Evolutionary conservation across 2,888 invertebrate genomes (phyloP), one percentile per base, ranked within the genome.

Genomic region (Nomada ferruginata): DNA sequence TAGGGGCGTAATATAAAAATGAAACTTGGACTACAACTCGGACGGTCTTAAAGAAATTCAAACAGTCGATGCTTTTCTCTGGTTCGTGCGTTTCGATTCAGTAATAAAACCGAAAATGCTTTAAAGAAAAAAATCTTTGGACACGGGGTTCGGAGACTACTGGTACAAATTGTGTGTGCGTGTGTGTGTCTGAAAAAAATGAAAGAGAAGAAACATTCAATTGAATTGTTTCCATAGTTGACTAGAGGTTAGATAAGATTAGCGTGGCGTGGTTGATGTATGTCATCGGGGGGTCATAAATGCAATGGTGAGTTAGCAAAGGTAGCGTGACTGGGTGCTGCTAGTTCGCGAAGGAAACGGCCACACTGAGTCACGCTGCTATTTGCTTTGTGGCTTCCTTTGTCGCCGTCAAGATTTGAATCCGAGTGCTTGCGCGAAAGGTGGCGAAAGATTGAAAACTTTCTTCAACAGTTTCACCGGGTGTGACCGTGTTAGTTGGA

Each of bases 261-360:
- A 15, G n/a, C 20, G 2, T 13, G 26, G 57, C 20, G 26, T 18
- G 36, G 36, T 29, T 50, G 18, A 55, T 66, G 55, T 61, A 26
- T 36, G 74, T 55, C 77, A 50, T 74, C 53, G 66, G 5, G 23
- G 20, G 36, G 36, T 78, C 66, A 53, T 75, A 75, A 69, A 69
- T 59, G 69, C 59, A n/a, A 2, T n/a, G 57, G 59, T 66, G 29
- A 60, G n/a, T 66, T 29, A 53, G 29, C 50, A 26, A 23, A 11
- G 13, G 36, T 78, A 50, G 78, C 78, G 78, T 78, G 75, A 78
- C 78, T 63, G 53, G 1, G 47, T 18, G 57, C 42, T 44, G 18
- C 44, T 26, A 44, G 23, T n/a, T 55, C 44, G 57, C 47, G 10
- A 63, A 50, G 61, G 52, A 75, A 74, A 75, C 57, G 11, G 20